Base-by-base conservation (phyloP, 2,797 vertebrate genomes). In the Poecilia picta region DNA sequence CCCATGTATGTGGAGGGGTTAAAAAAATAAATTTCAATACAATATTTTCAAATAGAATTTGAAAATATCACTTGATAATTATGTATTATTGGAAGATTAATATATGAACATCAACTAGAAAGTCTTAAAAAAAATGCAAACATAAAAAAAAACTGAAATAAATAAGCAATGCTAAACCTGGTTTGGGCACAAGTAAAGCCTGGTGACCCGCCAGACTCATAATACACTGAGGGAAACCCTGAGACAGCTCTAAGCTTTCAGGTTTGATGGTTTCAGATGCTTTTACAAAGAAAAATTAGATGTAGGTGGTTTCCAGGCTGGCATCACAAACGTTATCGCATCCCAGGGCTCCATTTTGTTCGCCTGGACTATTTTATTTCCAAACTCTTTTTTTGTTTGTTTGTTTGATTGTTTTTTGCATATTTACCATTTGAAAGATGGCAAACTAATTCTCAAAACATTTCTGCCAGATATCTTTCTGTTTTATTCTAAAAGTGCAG, bases 201-300 rank as follows among this genome's bases (percentile, higher is more conserved):
- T 23, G 20, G 20, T 51, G 20, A 2, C 7, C 49, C 49, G 20
- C 49, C 49, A 53, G 49, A 8, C 8, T 53, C 23, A 25, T 25
- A 53, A 53, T 53, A 33, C 33, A 33, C 33, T 33, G 33, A 25
- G 2, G 5, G 18, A 49, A 49, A 23, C 49, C 20, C 7, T 43
- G 66, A 43, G 10, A 11, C 8, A 3, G 15, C 31, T 66, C 33
- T 3, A 15, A 41, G 36, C 28, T 23, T 33, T 51, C 46, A 49
- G 31, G 46, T 73, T 51, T 51, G 18, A 51, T 1, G 25, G 66
- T 25, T 80, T 4, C 20, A n/a, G 5, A 33, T 0, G 51, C 72
- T 74, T 80, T 79, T 28, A 59, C 33, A 77, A 83, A 46, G 64
- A 31, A 41, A 72, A 74, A 77, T 76, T 16, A 41, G 70, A 78